These are phyloP conservation scores for Xenopus petersii DNA, from an alignment of 2,797 vertebrate genomes.

Conservation along the genomic window DNA sequence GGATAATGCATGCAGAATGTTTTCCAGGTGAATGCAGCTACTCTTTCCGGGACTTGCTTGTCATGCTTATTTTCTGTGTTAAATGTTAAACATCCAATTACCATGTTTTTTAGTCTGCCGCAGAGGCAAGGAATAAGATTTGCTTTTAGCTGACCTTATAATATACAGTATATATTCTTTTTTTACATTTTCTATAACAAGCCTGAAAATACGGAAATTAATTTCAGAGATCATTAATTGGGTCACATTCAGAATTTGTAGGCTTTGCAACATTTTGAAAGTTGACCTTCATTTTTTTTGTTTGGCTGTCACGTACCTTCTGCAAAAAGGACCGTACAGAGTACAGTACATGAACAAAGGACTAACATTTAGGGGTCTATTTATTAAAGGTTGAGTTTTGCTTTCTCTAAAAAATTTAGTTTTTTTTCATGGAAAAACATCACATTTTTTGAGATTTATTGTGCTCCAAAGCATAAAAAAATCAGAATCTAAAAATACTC, in stretches of 20 bases:
- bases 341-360: no score
- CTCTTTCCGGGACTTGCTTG: background rate
- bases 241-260: background rate
- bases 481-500: no score
- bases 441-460: no score
- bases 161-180: background rate
- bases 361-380: no score
- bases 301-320: no score
- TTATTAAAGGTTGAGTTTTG: no score
- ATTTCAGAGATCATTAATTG: background rate
- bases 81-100: slow-evolving; percentile 5
- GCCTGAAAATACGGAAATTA: background rate
- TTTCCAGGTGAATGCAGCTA: background rate
- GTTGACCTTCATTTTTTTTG: background rate
- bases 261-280: background rate
- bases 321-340: no score
- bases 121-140: background rate
- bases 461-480: no score
- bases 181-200: background rate
- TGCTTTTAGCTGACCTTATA: background rate
- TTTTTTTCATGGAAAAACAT: no score
- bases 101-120: background rate
- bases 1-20: background rate
- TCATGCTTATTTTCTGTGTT: background rate
- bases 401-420: no score